A percentile compares a stretch with the other conserved stretches of the same genome.
Conservation (phyloP, 2,797 vertebrate genomes). For the Sebastiscus albofasciatus region DNA sequence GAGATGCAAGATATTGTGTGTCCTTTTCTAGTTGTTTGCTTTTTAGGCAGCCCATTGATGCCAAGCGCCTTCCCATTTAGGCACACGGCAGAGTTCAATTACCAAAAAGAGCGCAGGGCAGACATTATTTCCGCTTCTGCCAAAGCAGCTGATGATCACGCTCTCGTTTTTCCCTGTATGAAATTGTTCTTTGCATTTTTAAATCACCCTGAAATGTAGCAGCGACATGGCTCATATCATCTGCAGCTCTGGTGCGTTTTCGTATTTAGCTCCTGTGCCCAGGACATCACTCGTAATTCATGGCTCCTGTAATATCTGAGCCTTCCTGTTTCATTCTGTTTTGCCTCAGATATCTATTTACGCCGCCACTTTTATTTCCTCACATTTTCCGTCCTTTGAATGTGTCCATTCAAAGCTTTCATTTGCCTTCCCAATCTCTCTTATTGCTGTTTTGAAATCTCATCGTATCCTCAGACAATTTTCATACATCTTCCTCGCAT, state of each 20-base stretch:
- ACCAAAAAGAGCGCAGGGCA: slow-evolving; percentile 53
- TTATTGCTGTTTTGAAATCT: slow-evolving; percentile 23
- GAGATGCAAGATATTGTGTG: slow-evolving; percentile 7
- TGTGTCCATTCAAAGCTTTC: slow-evolving; percentile 34
- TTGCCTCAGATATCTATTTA: slow-evolving; percentile 51
- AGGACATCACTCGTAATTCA: slow-evolving; percentile 57
- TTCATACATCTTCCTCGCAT: slow-evolving; percentile 37
- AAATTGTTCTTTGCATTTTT: slow-evolving; percentile 60
- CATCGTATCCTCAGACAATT: slow-evolving; percentile 45
- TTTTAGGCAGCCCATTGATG: slow-evolving; percentile 29
- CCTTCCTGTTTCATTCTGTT: slow-evolving; percentile 56
- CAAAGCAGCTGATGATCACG: slow-evolving; percentile 57
- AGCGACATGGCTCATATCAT: slow-evolving; percentile 47
- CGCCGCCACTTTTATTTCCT: slow-evolving; percentile 58
- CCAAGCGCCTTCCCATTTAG: slow-evolving; percentile 50
- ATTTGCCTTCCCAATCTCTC: slow-evolving; percentile 38
- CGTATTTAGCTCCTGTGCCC: slow-evolving; percentile 36
- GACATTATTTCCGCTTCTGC: slow-evolving; percentile 53
- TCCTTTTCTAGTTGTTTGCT: slow-evolving; percentile 38
- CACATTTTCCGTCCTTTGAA: slow-evolving; percentile 44
- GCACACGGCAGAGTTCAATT: slow-evolving; percentile 67
- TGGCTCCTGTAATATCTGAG: slow-evolving; percentile 45
- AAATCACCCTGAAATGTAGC: slow-evolving; percentile 60
- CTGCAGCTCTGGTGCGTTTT: slow-evolving; percentile 25
- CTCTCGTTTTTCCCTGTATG: slow-evolving; percentile 23